phyloP scores from a whole-genome alignment of 1,140 invertebrate species.

The Chironomus tepperi region DNA sequence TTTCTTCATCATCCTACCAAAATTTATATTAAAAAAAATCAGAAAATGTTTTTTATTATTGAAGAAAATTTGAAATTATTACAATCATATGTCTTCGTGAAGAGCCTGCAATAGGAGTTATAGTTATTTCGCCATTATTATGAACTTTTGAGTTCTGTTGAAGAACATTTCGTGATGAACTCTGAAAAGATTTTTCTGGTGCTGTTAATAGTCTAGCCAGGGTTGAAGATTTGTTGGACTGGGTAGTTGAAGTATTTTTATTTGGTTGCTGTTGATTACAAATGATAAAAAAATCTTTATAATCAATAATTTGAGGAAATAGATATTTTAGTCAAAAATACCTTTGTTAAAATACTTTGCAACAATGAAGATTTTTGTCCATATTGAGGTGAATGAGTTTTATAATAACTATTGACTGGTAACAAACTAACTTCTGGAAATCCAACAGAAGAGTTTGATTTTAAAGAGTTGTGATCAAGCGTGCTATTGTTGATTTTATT shows the following conservation, averaged over 20 bases:
- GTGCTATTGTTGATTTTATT: conserved; percentile 42
- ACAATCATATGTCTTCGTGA: conserved; percentile 17
- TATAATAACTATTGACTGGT: neutral
- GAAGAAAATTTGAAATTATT: neutral
- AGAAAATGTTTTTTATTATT: neutral
- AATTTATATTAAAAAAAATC: conserved; percentile 26
- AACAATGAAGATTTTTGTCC: conserved; percentile 53
- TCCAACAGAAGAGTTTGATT: conserved; percentile 6
- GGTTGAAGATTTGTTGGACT: conserved; percentile 52
- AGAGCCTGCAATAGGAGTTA: conserved; percentile 43
- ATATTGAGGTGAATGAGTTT: conserved; percentile 20
- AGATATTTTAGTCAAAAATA: no score
- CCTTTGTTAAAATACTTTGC: conserved; percentile 65
- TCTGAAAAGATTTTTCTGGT: conserved; percentile 40
- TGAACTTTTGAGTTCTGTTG: conserved; percentile 8
- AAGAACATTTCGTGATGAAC: conserved; percentile 24
- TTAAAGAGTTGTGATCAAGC: conserved; percentile 29
- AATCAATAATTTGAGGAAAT: no score
- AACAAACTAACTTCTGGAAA: conserved; percentile 17
- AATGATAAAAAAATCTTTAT: neutral
- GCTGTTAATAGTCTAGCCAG: conserved; percentile 67
- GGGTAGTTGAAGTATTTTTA: conserved; percentile 42
- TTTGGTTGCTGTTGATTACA: conserved; percentile 24
- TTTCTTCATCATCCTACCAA: conserved; percentile 46
- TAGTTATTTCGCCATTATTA: conserved; percentile 45